Percentiles rank a stretch among this genome's conserved stretches.
phyloP scores from a whole-genome alignment of 2,113 vertebrate genomes.

The Lontra canadensis region DNA sequence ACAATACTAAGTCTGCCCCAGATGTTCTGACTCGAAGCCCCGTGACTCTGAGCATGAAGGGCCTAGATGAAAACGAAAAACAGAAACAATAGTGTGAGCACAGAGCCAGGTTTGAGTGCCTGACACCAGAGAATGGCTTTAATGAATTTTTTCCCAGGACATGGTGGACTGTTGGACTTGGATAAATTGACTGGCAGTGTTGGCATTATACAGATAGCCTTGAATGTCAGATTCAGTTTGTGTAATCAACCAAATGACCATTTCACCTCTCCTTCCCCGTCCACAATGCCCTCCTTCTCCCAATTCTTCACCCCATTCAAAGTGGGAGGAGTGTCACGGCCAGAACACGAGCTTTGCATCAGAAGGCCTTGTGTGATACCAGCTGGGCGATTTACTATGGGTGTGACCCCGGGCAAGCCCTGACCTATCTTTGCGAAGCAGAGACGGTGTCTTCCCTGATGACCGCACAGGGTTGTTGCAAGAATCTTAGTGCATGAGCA shows the following conservation, averaged over 20 bases:
- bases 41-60: fast-evolving
- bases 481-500: fast-evolving
- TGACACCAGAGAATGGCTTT: background rate
- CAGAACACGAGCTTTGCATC: fast-evolving
- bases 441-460: background rate
- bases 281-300: background rate
- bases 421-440: background rate
- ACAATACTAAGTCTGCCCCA: fast-evolving
- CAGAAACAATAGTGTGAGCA: fast-evolving
- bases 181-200: background rate
- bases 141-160: background rate
- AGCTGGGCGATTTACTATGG: background rate
- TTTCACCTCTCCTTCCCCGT: background rate
- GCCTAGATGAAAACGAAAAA: fast-evolving
- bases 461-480: fast-evolving
- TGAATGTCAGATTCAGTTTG: conserved; percentile 31
- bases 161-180: background rate
- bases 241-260: background rate
- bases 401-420: background rate
- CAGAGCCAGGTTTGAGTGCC: background rate
- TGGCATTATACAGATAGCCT: background rate
- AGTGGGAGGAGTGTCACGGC: background rate
- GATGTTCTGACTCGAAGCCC: background rate
- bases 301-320: background rate
- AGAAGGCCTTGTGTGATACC: background rate